Conservation (phyloP, 2,888 invertebrate genomes). For the Cerastis rubricosa region DNA sequence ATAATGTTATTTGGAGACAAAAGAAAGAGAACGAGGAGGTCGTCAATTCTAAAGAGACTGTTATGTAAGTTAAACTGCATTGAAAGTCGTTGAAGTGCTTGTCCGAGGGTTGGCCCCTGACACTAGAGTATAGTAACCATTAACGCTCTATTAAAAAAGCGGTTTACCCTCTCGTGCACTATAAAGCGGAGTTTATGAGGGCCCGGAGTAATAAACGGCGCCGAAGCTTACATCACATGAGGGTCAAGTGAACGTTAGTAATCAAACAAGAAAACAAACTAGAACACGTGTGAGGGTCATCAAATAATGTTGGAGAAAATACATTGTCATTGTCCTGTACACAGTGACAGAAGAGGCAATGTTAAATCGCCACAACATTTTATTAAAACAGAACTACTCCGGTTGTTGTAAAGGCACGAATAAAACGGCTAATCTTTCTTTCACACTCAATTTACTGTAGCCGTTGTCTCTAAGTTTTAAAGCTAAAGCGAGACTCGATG, state of each 20-base stretch:
- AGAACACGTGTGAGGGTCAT: constrained; percentile 67
- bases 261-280: constrained; percentile 76
- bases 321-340: constrained; percentile 36
- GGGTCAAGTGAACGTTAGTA: constrained; percentile 77
- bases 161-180: constrained; percentile 78
- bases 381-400: constrained; percentile 50
- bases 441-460: constrained; percentile 66
- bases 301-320: constrained; percentile 59
- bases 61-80: constrained; percentile 45
- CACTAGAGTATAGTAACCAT: constrained; percentile 74
- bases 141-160: constrained; percentile 82
- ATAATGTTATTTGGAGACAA: constrained; percentile 52
- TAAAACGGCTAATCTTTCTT: constrained; percentile 68
- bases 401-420: constrained; percentile 43
- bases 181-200: constrained; percentile 80
- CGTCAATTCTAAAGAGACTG: constrained; percentile 15
- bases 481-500: constrained; percentile 57
- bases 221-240: constrained; percentile 77
- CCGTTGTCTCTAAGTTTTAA: constrained; percentile 62
- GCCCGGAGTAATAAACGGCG: constrained; percentile 75
- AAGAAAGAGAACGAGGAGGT: constrained; percentile 54
- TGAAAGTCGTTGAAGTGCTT: constrained; percentile 23
- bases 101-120: constrained; percentile 61
- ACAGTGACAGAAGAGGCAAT: constrained; percentile 1
- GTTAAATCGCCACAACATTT: constrained; percentile 39